Percentiles rank a stretch among this genome's conserved stretches.
phyloP scores from a whole-genome alignment of 2,888 invertebrate genomes.

The Leptopilina myrica region DNA sequence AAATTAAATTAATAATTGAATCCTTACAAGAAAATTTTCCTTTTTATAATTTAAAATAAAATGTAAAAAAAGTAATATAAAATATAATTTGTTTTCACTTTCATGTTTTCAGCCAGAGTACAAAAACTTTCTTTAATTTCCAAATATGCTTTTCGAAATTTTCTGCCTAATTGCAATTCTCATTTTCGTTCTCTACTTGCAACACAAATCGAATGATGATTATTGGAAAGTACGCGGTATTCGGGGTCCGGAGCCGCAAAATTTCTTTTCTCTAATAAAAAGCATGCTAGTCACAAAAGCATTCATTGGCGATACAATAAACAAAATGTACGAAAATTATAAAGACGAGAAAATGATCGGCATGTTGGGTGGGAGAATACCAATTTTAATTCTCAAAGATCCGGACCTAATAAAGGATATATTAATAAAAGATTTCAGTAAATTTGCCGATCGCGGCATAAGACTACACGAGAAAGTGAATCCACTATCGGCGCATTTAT shows the following conservation, averaged over 20 bases:
- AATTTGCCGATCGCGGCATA: slow-evolving; percentile 67
- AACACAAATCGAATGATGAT: slow-evolving; percentile 54
- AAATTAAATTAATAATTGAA: no score
- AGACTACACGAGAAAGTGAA: slow-evolving; percentile 65
- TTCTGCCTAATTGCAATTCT: background rate
- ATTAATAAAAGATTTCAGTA: slow-evolving; percentile 73
- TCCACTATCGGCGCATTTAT: slow-evolving; percentile 74
- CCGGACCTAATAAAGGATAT: slow-evolving; percentile 55
- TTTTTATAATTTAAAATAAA: no score
- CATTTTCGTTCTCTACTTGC: background rate
- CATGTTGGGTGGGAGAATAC: slow-evolving; percentile 68
- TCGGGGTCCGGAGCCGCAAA: slow-evolving; percentile 69
- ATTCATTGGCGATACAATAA: slow-evolving; percentile 12
- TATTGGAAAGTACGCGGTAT: slow-evolving; percentile 76
- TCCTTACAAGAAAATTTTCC: no score
- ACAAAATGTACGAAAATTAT: slow-evolving; percentile 48
- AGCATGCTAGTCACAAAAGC: slow-evolving; percentile 45
- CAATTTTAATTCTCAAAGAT: slow-evolving; percentile 72
- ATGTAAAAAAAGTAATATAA: no score
- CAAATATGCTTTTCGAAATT: background rate
- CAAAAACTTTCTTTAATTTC: no score
- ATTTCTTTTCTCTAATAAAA: slow-evolving; percentile 72
- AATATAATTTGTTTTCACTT: no score
- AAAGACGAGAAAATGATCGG: slow-evolving; percentile 68
- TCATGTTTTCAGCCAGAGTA: no score